Conservation (phyloP, 1,140 invertebrate genomes). For the Oreohelix idahoensis region DNA sequence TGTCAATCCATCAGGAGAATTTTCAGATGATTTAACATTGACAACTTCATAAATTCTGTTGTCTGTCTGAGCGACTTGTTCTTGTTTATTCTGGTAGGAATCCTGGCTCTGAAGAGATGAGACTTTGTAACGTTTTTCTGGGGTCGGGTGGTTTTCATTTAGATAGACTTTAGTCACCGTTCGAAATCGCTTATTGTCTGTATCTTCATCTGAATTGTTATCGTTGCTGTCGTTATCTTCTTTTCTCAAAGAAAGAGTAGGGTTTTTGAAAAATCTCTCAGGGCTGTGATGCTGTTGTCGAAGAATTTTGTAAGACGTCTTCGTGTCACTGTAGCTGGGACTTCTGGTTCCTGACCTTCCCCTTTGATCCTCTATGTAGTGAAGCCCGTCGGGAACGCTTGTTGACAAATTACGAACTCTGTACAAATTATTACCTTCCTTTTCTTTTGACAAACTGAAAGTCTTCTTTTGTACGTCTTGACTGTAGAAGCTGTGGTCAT, state of each 20-base stretch:
- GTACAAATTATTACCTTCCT: not conserved
- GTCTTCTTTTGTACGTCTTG: not conserved
- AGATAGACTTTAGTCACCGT: slow-evolving; percentile 32
- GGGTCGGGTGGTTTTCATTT: slow-evolving; percentile 1
- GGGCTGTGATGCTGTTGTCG: slow-evolving; percentile 32
- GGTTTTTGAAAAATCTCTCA: slow-evolving; percentile 34
- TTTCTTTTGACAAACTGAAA: not conserved
- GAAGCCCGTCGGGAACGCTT: slow-evolving; percentile 6
- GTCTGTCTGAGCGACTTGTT: too few species aligned
- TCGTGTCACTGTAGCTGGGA: not conserved
- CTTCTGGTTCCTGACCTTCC: not conserved
- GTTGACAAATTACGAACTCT: slow-evolving; percentile 17
- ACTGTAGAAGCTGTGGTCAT: not conserved
- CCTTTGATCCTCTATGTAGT: not conserved
- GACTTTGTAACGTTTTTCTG: slow-evolving; percentile 14
- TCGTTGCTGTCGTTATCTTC: not conserved
- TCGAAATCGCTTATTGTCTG: not conserved
- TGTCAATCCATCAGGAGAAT: not conserved
- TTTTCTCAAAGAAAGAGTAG: slow-evolving; percentile 23
- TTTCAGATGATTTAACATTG: not conserved
- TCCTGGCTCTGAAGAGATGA: not conserved
- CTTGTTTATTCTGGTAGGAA: not conserved
- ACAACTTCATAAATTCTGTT: not conserved
- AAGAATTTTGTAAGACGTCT: not conserved
- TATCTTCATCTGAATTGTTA: not conserved